Evolutionary conservation across 2,888 invertebrate genomes (phyloP).

Genomic region (Eilema griseolum): DNA sequence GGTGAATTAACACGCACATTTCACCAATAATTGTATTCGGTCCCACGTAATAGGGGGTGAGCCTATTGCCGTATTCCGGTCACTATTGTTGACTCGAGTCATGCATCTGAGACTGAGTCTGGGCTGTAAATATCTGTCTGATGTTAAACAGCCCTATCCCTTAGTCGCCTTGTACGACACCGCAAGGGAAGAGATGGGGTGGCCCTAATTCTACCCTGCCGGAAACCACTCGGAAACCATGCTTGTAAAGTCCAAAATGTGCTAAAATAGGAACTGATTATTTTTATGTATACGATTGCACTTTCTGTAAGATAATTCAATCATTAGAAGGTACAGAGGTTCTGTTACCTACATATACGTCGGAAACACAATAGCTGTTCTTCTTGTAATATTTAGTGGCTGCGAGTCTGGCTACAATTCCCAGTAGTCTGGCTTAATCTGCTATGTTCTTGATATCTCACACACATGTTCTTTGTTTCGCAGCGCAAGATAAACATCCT

Average conservation of each 20-base stretch:
- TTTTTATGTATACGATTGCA: not conserved
- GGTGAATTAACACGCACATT: too few relatives aligned
- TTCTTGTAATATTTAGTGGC: slow-evolving; percentile 50
- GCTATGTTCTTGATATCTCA: slow-evolving; percentile 48
- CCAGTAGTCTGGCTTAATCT: slow-evolving; percentile 49
- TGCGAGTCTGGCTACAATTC: slow-evolving; percentile 46
- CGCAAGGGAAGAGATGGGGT: too few relatives aligned
- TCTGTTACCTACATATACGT: slow-evolving; percentile 30
- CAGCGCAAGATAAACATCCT: slow-evolving; percentile 31
- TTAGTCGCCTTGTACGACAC: too few relatives aligned
- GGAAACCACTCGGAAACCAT: too few relatives aligned
- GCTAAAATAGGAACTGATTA: not conserved
- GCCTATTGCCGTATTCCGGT: too few relatives aligned
- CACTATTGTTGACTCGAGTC: too few relatives aligned
- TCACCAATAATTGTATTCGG: too few relatives aligned
- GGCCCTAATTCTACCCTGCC: too few relatives aligned
- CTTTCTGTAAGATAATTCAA: not conserved
- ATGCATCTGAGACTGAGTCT: too few relatives aligned
- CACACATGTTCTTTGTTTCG: slow-evolving; percentile 47
- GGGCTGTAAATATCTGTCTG: too few relatives aligned
- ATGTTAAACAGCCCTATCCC: too few relatives aligned
- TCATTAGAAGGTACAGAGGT: not conserved
- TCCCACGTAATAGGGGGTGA: too few relatives aligned
- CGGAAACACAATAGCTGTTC: slow-evolving; percentile 40
- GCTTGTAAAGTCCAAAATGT: not conserved